These are phyloP conservation scores for Meandrusa payeni DNA, from an alignment of 2,888 invertebrate species.

Conservation along the genomic window DNA sequence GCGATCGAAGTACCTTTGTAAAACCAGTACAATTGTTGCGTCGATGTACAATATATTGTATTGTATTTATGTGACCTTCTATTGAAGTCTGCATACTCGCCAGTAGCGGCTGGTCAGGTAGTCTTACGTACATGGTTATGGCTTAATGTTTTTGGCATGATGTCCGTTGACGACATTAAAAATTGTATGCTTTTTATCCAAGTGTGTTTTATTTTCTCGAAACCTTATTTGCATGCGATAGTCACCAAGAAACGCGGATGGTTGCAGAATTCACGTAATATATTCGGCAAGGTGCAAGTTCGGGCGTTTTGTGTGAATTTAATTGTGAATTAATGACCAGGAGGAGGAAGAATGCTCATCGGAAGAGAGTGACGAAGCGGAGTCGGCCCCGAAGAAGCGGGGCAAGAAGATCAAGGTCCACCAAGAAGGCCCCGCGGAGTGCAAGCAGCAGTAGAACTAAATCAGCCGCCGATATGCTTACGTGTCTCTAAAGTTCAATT, in stretches of 20 bases:
- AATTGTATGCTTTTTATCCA: constrained; percentile 71
- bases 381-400: constrained; percentile 66
- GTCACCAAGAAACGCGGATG: constrained; percentile 53
- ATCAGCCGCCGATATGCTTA: neutral
- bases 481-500: constrained; percentile 6
- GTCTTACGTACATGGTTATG: constrained; percentile 53
- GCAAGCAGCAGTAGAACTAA: constrained; percentile 84
- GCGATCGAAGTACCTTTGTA: too few species aligned
- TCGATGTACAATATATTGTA: too few species aligned
- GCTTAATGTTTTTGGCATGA: constrained; percentile 73
- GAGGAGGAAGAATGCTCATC: constrained; percentile 77
- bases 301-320: constrained; percentile 13
- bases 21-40: too few species aligned
- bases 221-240: constrained; percentile 59
- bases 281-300: neutral
- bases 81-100: constrained; percentile 67
- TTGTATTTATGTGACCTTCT: constrained; percentile 71
- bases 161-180: constrained; percentile 74
- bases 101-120: constrained; percentile 57
- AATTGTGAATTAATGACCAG: constrained; percentile 37
- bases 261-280: constrained; percentile 69
- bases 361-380: constrained; percentile 82
- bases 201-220: constrained; percentile 57
- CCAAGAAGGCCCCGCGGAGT: constrained; percentile 81
- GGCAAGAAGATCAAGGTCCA: constrained; percentile 54